Evolutionary conservation across 2,797 vertebrate genomes (phyloP), one percentile per base, ranked within the genome.

Genomic region (Mormyrus hasselquistii): DNA sequence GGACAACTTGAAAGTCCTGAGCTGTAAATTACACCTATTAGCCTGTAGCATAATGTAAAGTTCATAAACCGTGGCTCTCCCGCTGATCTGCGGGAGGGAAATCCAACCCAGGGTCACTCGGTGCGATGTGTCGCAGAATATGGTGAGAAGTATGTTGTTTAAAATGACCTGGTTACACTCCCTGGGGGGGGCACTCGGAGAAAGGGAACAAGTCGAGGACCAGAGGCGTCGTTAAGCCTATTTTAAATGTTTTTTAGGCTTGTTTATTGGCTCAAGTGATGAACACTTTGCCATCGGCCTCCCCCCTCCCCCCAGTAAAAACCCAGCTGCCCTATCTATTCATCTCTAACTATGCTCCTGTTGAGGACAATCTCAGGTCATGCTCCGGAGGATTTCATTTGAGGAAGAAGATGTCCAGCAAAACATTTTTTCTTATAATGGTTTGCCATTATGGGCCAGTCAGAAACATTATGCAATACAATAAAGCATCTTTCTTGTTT

Each of bases 11-110:
- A 49, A 14, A n/a, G n/a, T 10, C 52, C 50, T 12, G 25, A 22
- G 41, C 59, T 59, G 34, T 69, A 87, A 87, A 69, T 87, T 49
- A 49, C 52, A 53, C 16, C 41, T 87, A 69, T 87, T 87, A 44
- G 14, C 57, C 19, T 65, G 16, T 50, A 69, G 38, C 34, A 2
- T 87, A 47, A 49, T 41, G 22, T 65, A 9, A 87, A 10, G 19
- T 52, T 87, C 41, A 25, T 25, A 44, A 14, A 5, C 82, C 0
- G 16, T 0, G 7, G 2, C 38, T 53, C 22, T 87, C 19, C n/a
- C 41, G 0, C 57, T 5, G 9, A 4, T 25, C 57, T 69, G 6
- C n/a, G 1, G 86, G 14, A 65, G 87, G 25, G 59, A 87, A 16
- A 87, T 57, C 9, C 9, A 9, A 86, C 52, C 85, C 50, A 50